Conservation (phyloP, 2,888 invertebrate genomes). For the Calameuta filiformis region DNA sequence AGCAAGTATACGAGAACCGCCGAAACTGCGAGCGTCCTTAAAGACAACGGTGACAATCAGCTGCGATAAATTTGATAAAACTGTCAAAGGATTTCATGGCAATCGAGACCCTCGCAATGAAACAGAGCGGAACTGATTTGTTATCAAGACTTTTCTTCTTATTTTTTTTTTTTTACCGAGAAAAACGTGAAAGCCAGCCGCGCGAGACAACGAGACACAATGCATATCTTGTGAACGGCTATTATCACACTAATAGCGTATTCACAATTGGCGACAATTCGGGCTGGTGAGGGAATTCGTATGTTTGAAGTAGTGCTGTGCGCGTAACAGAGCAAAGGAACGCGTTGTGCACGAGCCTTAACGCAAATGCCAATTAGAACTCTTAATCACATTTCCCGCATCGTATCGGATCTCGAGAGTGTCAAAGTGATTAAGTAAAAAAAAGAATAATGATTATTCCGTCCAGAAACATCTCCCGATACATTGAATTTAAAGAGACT, state of each 20-base stretch:
- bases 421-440: not conserved
- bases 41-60: slow-evolving; percentile 5
- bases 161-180: not conserved
- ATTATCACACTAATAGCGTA: not conserved
- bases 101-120: not conserved
- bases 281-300: not conserved
- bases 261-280: not conserved
- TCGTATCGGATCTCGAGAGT: not conserved
- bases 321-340: not conserved
- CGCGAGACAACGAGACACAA: not conserved
- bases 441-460: not conserved
- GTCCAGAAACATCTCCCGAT: not conserved
- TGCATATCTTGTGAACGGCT: not conserved
- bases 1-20: not conserved
- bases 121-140: not conserved
- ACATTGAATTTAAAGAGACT: not conserved
- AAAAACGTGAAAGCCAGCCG: not conserved
- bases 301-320: not conserved
- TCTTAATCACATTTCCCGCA: not conserved
- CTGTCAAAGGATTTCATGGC: not conserved
- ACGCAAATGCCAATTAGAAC: not conserved
- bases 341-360: not conserved
- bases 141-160: not conserved
- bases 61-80: not conserved
- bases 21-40: slow-evolving; percentile 7